Evolutionary conservation across 2,888 invertebrate genomes (phyloP), one percentile per base, ranked within the genome.

Genomic region (Drosophila meridiana): DNA sequence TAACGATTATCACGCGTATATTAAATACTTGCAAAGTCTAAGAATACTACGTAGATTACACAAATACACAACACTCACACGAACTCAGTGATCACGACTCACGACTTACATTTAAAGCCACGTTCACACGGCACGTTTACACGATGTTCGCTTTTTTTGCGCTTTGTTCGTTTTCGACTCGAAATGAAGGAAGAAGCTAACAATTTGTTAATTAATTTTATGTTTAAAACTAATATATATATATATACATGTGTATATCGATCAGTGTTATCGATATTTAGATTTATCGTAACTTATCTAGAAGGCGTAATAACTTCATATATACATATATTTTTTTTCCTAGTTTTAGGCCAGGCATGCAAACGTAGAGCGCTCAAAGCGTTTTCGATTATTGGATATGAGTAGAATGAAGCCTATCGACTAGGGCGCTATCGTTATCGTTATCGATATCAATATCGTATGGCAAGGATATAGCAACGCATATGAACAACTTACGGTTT

Each of bases 171-270:
- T 73, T 81, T 76, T 73, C 62, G 42, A 73, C 75, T 40, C 42
- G 40, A 42, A 56, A 26, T 13, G 36, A 82, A 87, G 65, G 42
- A 36, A 36, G 56, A 55, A 55, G 53, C 55, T 28, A 28, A 55
- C 55, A 40, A 75, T 90, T 85, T 85, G 85, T 85, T 90, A 76
- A 88, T 85, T 85, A 85, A 85, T 85, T 89, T 85, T 85, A 85
- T 85, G 90, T 85, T 85, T 58, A 34, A 69, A 82, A 82, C 76
- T 78, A 65, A 58, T 43, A 66, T 55, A 36, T 28, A 47, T 32
- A 56, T 53, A 58, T 66, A 57, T 55, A 53, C 60, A 40, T 45
- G 64, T 55, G 45, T 58, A 36, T 65, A 68, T 65, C 55, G 60
- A 70, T 68, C 36, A 56, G 57, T 80, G 40, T 48, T 55, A 76